Base-by-base conservation (phyloP, 1,140 invertebrate genomes). In the Aphaenogaster floridana region DNA sequence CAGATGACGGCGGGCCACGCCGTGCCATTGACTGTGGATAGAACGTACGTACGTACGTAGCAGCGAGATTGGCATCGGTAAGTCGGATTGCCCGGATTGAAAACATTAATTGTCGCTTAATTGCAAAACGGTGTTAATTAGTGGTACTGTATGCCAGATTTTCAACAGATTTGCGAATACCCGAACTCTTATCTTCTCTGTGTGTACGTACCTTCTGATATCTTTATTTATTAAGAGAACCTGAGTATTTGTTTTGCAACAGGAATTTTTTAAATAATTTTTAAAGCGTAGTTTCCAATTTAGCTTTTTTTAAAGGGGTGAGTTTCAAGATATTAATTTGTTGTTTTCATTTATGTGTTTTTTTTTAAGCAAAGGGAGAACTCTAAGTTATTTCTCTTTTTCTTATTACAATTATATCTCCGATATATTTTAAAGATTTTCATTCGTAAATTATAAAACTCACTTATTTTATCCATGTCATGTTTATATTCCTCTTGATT, bases 21-120 rank as follows among this genome's bases (percentile, higher is more conserved):
- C 45, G 48, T 84, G 66, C 89, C 89, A 90, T 90, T 90, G 54
- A 90, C 80, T 81, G 74, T 34, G 77, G 59, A 57, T 36, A 42
- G 21, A 8, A 34, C 48, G 72, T 85, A 54, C 28, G 45, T 66
- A 34, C 48, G 72, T 85, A 54, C 28, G 45, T 66, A 57, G 42
- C 74, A 21, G 34, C 39, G 45, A 80, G 63, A 54, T 76, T 21
- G n/a, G 79, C 39, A 17, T 11, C n/a, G 48, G 28, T 48, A 74
- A 36, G 78, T 21, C 42, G 7, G 6, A 39, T 74, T 36, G 4
- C 7, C 2, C 17, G 54, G 28, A 28, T 48, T 15, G 42, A 45
- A 50, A 63, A 21, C 3, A 48, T 74, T 72, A 83, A 83, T 81
- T 54, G 15, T 69, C 36, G 15, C 28, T 68, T 71, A 59, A 71